Evolutionary conservation across 2,888 invertebrate genomes (phyloP).

Genomic region (Acanthosepion esculentum): DNA sequence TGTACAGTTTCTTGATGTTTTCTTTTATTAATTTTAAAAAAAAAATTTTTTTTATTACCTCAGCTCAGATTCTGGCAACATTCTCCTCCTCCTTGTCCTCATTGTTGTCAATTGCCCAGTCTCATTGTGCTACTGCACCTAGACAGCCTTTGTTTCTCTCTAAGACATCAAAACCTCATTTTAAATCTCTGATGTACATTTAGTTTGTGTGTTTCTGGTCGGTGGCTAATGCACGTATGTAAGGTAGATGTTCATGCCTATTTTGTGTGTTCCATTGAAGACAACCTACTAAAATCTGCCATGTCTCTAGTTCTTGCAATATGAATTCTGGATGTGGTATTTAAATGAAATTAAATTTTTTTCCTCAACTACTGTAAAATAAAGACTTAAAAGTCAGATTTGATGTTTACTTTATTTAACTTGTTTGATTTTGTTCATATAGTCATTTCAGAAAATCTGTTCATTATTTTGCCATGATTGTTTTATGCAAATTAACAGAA

Average conservation of each 20-base stretch:
- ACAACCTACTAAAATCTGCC: constrained; percentile 35
- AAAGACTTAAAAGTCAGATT: constrained; percentile 46
- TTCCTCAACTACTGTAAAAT: constrained; percentile 47
- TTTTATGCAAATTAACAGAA: not conserved
- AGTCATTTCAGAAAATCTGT: not conserved
- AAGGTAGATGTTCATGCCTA: constrained; percentile 47
- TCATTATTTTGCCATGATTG: not conserved
- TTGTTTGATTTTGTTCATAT: not conserved
- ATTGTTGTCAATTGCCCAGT: not conserved
- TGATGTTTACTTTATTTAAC: constrained; percentile 35
- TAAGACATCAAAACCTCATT: constrained; percentile 41
- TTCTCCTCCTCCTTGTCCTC: not conserved
- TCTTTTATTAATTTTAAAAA: no score
- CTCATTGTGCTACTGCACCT: constrained; percentile 24
- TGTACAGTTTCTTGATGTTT: not conserved
- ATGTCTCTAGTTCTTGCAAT: constrained; percentile 41
- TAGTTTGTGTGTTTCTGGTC: constrained; percentile 37
- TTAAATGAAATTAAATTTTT: constrained; percentile 23
- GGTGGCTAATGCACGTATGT: constrained; percentile 48
- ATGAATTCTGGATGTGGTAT: constrained; percentile 43
- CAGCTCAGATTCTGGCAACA: not conserved
- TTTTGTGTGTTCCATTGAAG: constrained; percentile 47
- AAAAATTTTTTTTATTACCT: not conserved
- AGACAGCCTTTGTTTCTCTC: constrained; percentile 38
- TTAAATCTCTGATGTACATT: constrained; percentile 42